phyloP scores from a whole-genome alignment of 2,797 vertebrate species.

The Phoebastria nigripes region DNA sequence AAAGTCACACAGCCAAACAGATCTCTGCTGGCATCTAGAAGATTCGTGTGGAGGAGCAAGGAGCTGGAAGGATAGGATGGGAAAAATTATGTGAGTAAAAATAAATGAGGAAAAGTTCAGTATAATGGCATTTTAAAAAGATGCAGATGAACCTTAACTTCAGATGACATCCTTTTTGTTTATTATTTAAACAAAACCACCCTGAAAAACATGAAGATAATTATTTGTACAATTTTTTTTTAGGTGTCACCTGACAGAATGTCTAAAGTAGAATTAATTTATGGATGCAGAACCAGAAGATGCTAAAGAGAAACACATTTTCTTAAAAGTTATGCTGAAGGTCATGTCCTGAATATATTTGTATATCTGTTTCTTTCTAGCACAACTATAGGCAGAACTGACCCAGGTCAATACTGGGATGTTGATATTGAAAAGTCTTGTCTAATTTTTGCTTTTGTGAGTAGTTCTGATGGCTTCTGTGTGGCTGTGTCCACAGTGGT shows the following conservation, averaged over 20 bases:
- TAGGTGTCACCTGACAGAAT: neutral
- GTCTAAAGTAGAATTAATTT: neutral
- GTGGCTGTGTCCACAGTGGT: neutral
- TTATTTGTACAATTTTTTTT: neutral
- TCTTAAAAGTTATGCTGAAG: neutral
- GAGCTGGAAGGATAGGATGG: neutral
- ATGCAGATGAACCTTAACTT: conserved; percentile 25
- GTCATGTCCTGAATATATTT: neutral
- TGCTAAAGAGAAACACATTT: neutral
- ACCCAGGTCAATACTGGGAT: neutral
- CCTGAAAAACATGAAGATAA: neutral
- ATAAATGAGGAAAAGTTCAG: neutral
- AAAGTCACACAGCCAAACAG: neutral
- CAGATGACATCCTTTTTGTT: neutral
- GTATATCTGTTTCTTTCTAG: neutral
- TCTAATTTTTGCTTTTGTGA: neutral
- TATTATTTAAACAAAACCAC: neutral
- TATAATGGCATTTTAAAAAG: conserved; percentile 33
- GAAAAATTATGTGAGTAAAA: conserved; percentile 23
- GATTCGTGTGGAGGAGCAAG: neutral
- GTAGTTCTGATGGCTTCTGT: neutral
- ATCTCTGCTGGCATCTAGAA: neutral
- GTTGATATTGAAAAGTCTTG: neutral
- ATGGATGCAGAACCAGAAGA: neutral
- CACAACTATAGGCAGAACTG: neutral